Percentiles rank a stretch among this genome's conserved stretches.
phyloP scores from a whole-genome alignment of 2,797 vertebrate genomes.

The Poeciliopsis turneri region DNA sequence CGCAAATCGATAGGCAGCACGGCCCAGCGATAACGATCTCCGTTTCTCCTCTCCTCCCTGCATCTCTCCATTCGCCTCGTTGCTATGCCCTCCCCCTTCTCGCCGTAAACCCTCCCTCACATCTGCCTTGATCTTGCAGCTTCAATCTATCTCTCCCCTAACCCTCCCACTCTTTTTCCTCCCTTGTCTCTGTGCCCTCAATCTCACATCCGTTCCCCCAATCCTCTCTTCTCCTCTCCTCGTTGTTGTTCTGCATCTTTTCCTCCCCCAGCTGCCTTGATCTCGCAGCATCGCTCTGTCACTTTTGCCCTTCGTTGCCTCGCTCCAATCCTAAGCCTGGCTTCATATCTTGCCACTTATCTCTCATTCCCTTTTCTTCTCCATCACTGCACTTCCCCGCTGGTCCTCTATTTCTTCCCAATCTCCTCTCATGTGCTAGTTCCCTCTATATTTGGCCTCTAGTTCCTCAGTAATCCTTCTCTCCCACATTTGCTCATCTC shows the following conservation, averaged over 20 bases:
- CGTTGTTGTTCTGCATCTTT: slow-evolving; percentile 30
- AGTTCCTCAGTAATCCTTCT: slow-evolving; percentile 32
- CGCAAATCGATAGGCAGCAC: slow-evolving; percentile 74
- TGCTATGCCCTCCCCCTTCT: slow-evolving; percentile 34
- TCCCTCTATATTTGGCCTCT: slow-evolving; percentile 31
- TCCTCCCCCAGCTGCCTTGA: slow-evolving; percentile 47
- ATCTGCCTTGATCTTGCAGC: slow-evolving; percentile 70
- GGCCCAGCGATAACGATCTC: slow-evolving; percentile 71
- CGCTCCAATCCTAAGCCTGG: slow-evolving; percentile 24
- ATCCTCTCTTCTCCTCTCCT: slow-evolving; percentile 15
- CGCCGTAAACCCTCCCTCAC: slow-evolving; percentile 44
- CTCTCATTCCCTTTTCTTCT: too few species aligned
- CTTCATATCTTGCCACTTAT: slow-evolving; percentile 38
- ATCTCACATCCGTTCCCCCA: slow-evolving; percentile 48
- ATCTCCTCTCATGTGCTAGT: slow-evolving; percentile 34
- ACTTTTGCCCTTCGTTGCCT: slow-evolving; percentile 37
- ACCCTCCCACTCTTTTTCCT: slow-evolving; percentile 53
- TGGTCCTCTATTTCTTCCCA: slow-evolving; percentile 62
- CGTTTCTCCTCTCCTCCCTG: slow-evolving; percentile 64
- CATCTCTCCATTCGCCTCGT: slow-evolving; percentile 57
- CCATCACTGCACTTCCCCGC: slow-evolving; percentile 35
- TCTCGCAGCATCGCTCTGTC: slow-evolving; percentile 47
- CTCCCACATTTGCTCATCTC: slow-evolving; percentile 23
- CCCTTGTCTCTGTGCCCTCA: slow-evolving; percentile 46
- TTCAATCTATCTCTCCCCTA: slow-evolving; percentile 58